A percentile compares a stretch with the other conserved stretches of the same genome.
These are phyloP conservation scores for Holothuria glaberrima DNA, from an alignment of 35 echinoderm and acorn worm genomes.

Conservation along the genomic window DNA sequence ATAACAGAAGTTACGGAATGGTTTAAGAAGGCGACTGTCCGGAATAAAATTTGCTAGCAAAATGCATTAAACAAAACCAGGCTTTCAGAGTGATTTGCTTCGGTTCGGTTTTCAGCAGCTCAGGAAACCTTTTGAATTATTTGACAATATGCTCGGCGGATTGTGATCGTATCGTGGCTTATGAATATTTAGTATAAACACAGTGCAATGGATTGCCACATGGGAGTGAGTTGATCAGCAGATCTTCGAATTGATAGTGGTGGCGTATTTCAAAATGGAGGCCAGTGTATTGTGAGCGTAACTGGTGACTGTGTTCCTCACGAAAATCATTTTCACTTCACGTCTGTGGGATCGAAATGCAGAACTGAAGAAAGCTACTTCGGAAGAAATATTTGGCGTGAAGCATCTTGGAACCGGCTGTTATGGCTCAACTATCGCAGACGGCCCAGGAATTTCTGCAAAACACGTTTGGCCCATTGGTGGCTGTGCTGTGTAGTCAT, in stretches of 20 bases:
- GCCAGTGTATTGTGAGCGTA: not conserved
- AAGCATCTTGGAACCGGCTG: too few species aligned
- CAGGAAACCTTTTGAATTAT: too few species aligned
- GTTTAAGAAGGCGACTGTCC: too few species aligned
- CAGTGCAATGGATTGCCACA: not conserved
- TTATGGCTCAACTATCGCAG: slow-evolving; percentile 94
- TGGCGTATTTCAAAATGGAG: slow-evolving; percentile 48
- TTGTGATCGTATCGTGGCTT: not conserved
- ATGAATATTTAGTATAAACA: slow-evolving; percentile 41
- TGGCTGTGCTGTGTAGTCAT: slow-evolving; percentile 95
- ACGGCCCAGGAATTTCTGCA: slow-evolving; percentile 94
- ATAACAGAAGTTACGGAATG: too few species aligned
- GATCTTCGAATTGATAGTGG: not conserved
- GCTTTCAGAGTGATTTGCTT: too few species aligned
- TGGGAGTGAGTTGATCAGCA: not conserved
- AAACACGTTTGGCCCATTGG: slow-evolving; percentile 95
- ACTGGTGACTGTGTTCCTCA: not conserved
- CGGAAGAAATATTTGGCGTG: too few species aligned
- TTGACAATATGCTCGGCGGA: too few species aligned
- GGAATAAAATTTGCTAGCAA: too few species aligned
- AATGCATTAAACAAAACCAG: too few species aligned
- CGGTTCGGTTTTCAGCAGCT: too few species aligned
- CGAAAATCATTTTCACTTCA: not conserved
- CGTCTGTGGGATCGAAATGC: not conserved
- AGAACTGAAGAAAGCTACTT: too few species aligned